Conservation (phyloP, 2,888 invertebrate species). For the Lagria hirta region DNA sequence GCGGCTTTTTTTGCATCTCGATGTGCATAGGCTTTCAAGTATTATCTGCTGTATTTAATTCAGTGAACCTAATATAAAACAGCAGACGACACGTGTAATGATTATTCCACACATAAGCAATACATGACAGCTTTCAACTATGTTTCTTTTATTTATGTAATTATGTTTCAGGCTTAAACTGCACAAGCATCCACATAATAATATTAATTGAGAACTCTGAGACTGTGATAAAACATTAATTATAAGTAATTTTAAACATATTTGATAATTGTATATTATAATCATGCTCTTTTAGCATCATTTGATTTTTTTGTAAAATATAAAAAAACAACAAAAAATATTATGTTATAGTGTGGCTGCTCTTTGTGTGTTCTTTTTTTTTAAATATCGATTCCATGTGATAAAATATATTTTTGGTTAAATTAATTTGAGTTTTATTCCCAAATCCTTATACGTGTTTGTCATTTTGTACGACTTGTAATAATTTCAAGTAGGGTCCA, state of each 20-base stretch:
- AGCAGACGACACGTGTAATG: conserved; percentile 40
- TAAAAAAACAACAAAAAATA: conserved; percentile 33
- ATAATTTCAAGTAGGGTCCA: conserved; percentile 45
- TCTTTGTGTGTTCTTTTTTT: conserved; percentile 40
- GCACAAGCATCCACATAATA: conserved; percentile 45
- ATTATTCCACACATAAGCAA: conserved; percentile 23
- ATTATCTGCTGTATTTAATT: conserved; percentile 51
- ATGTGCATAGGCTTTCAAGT: conserved; percentile 55
- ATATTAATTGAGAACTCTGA: conserved; percentile 50
- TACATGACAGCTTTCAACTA: conserved; percentile 16
- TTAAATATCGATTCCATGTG: conserved; percentile 37
- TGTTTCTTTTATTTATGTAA: conserved; percentile 11
- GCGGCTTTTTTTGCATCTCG: conserved; percentile 50
- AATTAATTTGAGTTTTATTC: conserved; percentile 46
- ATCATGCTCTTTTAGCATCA: conserved; percentile 31
- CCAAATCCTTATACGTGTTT: conserved; percentile 43
- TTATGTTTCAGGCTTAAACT: conserved; percentile 19
- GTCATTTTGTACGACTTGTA: conserved; percentile 37
- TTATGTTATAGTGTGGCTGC: conserved; percentile 48
- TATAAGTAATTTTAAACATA: conserved; percentile 45
- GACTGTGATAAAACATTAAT: conserved; percentile 52
- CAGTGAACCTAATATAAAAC: conserved; percentile 49
- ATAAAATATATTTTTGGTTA: conserved; percentile 50
- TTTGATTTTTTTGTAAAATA: conserved; percentile 24
- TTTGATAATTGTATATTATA: conserved; percentile 42